A percentile compares a stretch with the other conserved stretches of the same genome.
phyloP scores from a whole-genome alignment of 2,797 vertebrate species.

The Chelon auratus region DNA sequence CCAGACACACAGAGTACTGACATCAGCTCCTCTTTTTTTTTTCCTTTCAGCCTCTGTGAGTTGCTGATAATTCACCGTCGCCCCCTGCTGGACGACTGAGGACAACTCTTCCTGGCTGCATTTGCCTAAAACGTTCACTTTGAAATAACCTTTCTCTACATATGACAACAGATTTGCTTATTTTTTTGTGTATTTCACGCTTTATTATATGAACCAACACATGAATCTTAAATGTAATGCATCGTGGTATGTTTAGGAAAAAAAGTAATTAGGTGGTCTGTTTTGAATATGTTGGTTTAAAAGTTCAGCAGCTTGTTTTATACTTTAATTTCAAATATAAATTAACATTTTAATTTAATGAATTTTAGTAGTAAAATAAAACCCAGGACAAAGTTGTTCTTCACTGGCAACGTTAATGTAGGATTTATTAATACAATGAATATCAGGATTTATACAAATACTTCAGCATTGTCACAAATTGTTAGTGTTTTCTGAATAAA shows the following conservation, averaged over 20 bases:
- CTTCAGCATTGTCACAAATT: background rate
- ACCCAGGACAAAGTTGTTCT: slow-evolving; percentile 4
- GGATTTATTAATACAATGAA: slow-evolving; percentile 4
- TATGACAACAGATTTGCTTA: slow-evolving; percentile 15
- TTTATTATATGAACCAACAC: background rate
- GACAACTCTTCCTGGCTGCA: background rate
- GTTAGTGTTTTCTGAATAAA: slow-evolving; percentile 27
- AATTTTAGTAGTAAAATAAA: slow-evolving; percentile 14
- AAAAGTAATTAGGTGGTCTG: background rate
- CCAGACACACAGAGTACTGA: background rate
- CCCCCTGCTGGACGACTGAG: slow-evolving; percentile 43
- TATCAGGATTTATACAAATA: slow-evolving; percentile 25
- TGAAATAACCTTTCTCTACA: background rate
- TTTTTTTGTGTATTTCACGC: slow-evolving; percentile 21
- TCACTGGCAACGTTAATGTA: slow-evolving; percentile 50
- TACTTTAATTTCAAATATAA: background rate
- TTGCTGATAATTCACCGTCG: background rate
- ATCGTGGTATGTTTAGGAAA: background rate
- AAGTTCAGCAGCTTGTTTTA: background rate
- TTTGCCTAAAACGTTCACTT: slow-evolving; percentile 1
- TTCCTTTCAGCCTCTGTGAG: slow-evolving; percentile 56
- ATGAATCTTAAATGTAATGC: slow-evolving; percentile 3
- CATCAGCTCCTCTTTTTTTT: background rate
- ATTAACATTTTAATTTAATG: background rate
- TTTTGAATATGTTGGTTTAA: slow-evolving; percentile 3